Conservation (phyloP, 92 coral and sea anemone species). For the Porites cylindrica region DNA sequence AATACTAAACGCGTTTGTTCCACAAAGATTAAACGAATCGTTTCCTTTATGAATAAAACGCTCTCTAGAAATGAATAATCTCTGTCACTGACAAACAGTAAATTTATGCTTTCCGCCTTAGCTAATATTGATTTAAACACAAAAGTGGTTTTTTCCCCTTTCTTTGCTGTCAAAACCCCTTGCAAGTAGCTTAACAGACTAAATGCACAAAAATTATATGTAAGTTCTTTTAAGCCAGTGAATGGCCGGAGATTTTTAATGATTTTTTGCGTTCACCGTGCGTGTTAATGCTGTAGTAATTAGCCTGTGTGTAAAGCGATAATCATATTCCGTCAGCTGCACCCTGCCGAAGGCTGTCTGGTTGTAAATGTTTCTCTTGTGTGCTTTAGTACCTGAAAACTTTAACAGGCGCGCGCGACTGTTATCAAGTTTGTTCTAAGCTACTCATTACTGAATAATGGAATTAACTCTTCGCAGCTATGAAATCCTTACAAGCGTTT, state of each 20-base stretch:
- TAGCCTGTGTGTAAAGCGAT: conserved; percentile 15
- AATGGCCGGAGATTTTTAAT: background rate
- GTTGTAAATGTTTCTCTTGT: background rate
- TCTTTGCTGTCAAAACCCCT: background rate
- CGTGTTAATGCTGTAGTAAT: conserved; percentile 24
- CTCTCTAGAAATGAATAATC: background rate
- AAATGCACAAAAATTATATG: background rate
- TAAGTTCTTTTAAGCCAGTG: background rate
- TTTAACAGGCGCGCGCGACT: background rate
- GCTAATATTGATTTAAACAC: background rate
- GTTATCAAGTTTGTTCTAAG: background rate
- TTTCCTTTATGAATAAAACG: background rate
- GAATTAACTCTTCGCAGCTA: background rate
- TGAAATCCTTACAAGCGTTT: conserved; percentile 13
- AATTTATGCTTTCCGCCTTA: background rate
- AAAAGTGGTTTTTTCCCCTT: background rate
- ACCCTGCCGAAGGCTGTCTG: background rate
- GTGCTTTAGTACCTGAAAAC: background rate
- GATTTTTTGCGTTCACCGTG: background rate
- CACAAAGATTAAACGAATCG: background rate
- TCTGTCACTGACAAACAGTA: background rate
- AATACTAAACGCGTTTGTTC: background rate
- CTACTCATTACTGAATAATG: background rate
- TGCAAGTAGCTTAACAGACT: background rate
- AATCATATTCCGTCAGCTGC: conserved; percentile 21